Evolutionary conservation across 2,797 vertebrate species (phyloP).

Genomic region (Enteromius argenteus): DNA sequence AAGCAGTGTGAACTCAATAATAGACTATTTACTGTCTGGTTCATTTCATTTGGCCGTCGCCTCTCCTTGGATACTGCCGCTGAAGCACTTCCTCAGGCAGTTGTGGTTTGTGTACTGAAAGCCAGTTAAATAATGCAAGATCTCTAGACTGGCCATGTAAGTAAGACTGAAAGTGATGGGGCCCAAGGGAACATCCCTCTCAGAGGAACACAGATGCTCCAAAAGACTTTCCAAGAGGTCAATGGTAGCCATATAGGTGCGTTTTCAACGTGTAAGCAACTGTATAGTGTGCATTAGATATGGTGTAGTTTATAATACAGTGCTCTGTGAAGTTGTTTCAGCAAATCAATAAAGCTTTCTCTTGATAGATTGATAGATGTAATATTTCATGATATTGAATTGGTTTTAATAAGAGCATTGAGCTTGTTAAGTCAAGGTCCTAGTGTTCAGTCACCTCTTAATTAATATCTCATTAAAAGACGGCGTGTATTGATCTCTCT

Average conservation of each 20-base stretch:
- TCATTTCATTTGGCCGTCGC: slow-evolving; percentile 48
- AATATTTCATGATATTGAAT: slow-evolving; percentile 13
- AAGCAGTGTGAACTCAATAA: slow-evolving; percentile 37
- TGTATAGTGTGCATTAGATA: background rate
- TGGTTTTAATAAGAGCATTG: slow-evolving; percentile 17
- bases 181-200: slow-evolving; percentile 14
- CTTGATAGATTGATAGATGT: slow-evolving; percentile 42
- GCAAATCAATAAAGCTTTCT: slow-evolving; percentile 23
- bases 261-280: background rate
- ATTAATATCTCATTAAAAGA: slow-evolving; percentile 63
- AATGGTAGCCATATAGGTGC: slow-evolving; percentile 11
- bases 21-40: slow-evolving; percentile 52
- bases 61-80: slow-evolving; percentile 40
- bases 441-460: slow-evolving; percentile 54
- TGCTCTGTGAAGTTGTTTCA: background rate
- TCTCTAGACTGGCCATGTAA: slow-evolving; percentile 55
- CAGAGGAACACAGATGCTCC: slow-evolving; percentile 34
- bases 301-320: background rate
- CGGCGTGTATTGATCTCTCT: slow-evolving; percentile 57
- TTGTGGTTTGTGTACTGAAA: slow-evolving; percentile 51
- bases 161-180: slow-evolving; percentile 62
- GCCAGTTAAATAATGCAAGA: slow-evolving; percentile 61
- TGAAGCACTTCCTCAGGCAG: slow-evolving; percentile 47
- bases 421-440: slow-evolving; percentile 30
- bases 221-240: slow-evolving; percentile 7